Evolutionary conservation across 2,888 invertebrate genomes (phyloP).

Genomic region (Chymomyza caudatula): DNA sequence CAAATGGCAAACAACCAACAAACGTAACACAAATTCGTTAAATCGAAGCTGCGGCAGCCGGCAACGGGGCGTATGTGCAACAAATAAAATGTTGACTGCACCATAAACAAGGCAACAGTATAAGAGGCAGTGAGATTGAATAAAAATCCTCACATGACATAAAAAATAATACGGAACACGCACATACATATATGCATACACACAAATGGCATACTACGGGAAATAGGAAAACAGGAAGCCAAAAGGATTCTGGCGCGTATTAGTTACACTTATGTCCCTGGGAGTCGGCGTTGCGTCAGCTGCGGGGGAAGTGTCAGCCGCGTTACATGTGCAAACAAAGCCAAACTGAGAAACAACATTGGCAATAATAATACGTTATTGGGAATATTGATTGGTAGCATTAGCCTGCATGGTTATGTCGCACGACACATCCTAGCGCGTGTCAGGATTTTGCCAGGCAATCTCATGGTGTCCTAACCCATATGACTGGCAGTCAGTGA

Average conservation of each 20-base stretch:
- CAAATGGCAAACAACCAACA: conserved; percentile 1
- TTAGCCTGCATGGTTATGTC: conserved; percentile 16
- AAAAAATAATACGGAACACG: conserved; percentile 44
- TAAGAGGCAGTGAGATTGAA: conserved; percentile 46
- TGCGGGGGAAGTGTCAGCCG: not conserved
- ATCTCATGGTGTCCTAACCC: not conserved
- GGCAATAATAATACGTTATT: conserved; percentile 58
- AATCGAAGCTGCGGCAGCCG: conserved; percentile 15
- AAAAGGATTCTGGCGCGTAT: conserved; percentile 53
- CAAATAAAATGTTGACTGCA: conserved; percentile 61
- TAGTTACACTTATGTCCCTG: conserved; percentile 50
- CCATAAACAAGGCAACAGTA: conserved; percentile 38
- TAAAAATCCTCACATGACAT: conserved; percentile 51
- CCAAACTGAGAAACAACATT: conserved; percentile 26
- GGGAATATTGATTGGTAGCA: conserved; percentile 54
- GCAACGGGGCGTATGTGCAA: conserved; percentile 24
- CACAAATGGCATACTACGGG: conserved; percentile 13
- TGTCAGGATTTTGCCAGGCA: not conserved
- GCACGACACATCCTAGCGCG: not conserved
- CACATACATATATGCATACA: not conserved
- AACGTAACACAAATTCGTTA: conserved; percentile 30
- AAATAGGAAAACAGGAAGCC: conserved; percentile 34
- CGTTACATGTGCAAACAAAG: conserved; percentile 23
- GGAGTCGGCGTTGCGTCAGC: conserved; percentile 37
- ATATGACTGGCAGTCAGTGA: conserved; percentile 28